Evolutionary conservation across 2,888 invertebrate species (phyloP), one percentile per base, ranked within the genome.

Genomic region (Baccha elongata): DNA sequence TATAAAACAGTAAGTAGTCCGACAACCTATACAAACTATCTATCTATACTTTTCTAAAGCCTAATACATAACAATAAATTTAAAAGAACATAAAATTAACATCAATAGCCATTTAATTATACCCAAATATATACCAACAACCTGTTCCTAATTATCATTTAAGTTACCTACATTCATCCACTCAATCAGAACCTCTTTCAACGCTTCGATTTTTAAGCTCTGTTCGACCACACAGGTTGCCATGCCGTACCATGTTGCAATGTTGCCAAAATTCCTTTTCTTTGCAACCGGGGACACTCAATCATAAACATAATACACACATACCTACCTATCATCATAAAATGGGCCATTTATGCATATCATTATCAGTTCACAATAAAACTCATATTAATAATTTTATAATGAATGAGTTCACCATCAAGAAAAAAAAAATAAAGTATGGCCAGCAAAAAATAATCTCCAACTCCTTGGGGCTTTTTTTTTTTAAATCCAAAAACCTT

Each of bases 401-500:
- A 84, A 73, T 84, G 42, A 78, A 84, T 78, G 78, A 84, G 73
- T 78, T 84, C 72, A 44, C 42, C 35, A 58, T 64, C 58, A 62
- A 8, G 3, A 48, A n/a, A 32, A 17, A 17, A 4, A 5, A 52
- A 21, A 5, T 1, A 32, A 42, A 44, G 23, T 23, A 32, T 10
- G 26, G 29, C 1, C 40, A 29, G 15, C 32, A 52, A 50, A 26
- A 71, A 44, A 6, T 8, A 17, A 6, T 15, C 0, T 71, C 15
- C 32, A n/a, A n/a, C n/a, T 53, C 53, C 60, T 8, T 40, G 37
- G 13, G 17, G 46, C 60, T 42, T 17, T 8, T 17, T n/a, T 15
- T 50, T 52, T 23, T 58, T 11, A 17, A 52, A 44, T 10, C 50
- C 40, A 46, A n/a, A 52, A 58, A 62, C 11, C 13, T 46, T 65